Base-by-base conservation (phyloP, 2,888 invertebrate species). In the Euphydryas editha region DNA sequence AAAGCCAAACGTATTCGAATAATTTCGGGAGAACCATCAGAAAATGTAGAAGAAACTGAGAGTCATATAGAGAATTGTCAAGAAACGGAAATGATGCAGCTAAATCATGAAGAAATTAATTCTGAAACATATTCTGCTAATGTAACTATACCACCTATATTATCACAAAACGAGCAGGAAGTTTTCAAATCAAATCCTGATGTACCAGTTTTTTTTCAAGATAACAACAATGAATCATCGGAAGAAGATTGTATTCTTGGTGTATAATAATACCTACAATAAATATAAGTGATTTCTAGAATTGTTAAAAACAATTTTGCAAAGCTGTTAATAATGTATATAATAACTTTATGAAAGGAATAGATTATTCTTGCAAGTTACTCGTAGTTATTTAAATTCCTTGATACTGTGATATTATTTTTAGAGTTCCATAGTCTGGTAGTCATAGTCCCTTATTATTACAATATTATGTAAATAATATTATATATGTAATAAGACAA, bases 1-100 rank as follows among this genome's bases (percentile, higher is more conserved):
- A 82, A 80, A 73, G 82, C 77, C 6, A 85, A 80, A 72, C 81
- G 83, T 47, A 81, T 76, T 51, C 21, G 49, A 72, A 70, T 13
- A 20, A 57, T 11, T 39, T 20, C 56, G 10, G 55, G 65, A 24
- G 47, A 47, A 20, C 59, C 30, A 11, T 24, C 62, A 24, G 18
- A 49, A 18, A 55, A 47, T 17, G 37, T 46, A n/a, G 39, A 24
- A 39, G 20, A 37, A n/a, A 11, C 4, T 11, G 3, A 58, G 21
- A 58, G 47, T 15, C 17, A 46, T n/a, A 17, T 58, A n/a, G 56
- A 59, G 17, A 58, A 62, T 24, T 13, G 15, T 6, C 49, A 24
- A 21, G 15, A 44, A 39, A 47, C 7, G 13, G 30, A 54, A 39
- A 13, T 30, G n/a, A 18, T 13, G 17, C 57, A 47, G 15, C 21